Evolutionary conservation across 2,113 vertebrate species (phyloP).

Genomic region (Triplophysa dalaica): DNA sequence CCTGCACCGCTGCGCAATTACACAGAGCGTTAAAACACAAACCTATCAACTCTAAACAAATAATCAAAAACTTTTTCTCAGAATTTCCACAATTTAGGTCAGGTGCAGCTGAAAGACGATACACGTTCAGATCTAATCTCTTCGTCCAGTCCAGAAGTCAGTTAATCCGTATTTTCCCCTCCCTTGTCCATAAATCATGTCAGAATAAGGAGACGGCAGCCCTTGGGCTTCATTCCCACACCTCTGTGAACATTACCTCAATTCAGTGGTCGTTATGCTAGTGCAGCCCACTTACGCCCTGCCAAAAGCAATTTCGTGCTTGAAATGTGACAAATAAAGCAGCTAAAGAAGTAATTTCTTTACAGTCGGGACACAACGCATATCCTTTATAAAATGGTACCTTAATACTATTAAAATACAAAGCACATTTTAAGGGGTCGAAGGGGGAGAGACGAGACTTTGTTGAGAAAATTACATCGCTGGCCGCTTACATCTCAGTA

Average conservation of each 20-base stretch:
- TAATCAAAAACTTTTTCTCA: background rate
- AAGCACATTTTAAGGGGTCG: slow-evolving; percentile 61
- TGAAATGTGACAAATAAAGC: slow-evolving; percentile 62
- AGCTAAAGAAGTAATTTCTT: slow-evolving; percentile 33
- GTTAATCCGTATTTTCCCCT: slow-evolving; percentile 24
- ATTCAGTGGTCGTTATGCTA: slow-evolving; percentile 41
- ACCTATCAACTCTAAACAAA: slow-evolving; percentile 21
- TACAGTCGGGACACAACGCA: slow-evolving; percentile 47
- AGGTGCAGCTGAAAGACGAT: slow-evolving; percentile 4
- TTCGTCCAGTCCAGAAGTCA: slow-evolving; percentile 28
- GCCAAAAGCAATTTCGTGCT: slow-evolving; percentile 60
- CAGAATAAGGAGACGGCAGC: slow-evolving; percentile 27
- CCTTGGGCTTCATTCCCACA: slow-evolving; percentile 41
- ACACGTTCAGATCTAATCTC: slow-evolving; percentile 17
- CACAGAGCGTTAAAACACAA: background rate
- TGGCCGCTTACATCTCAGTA: slow-evolving; percentile 52
- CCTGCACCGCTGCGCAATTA: background rate
- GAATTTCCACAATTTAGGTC: slow-evolving; percentile 22
- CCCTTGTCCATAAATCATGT: slow-evolving; percentile 39
- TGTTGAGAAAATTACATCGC: slow-evolving; percentile 37
- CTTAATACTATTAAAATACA: slow-evolving; percentile 62
- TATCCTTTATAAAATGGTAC: slow-evolving; percentile 57
- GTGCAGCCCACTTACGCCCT: slow-evolving; percentile 52
- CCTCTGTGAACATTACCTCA: slow-evolving; percentile 41
- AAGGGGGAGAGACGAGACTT: background rate